Evolutionary conservation across 1,140 invertebrate genomes (phyloP).

Genomic region (Holotrichia oblita): DNA sequence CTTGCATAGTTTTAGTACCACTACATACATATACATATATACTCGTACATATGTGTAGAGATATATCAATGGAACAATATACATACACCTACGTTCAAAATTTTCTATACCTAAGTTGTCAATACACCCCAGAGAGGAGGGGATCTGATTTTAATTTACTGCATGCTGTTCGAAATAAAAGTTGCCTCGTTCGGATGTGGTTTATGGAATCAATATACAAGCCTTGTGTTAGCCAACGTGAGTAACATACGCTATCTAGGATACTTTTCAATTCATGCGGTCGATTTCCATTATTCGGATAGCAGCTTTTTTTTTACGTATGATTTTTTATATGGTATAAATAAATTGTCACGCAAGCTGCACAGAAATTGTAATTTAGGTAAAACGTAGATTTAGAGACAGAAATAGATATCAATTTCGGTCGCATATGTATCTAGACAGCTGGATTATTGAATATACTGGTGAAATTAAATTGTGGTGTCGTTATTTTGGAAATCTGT

Average conservation of each 20-base stretch:
- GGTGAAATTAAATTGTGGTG: too few species aligned
- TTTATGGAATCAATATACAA: slow-evolving; percentile 9
- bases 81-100: not conserved
- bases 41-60: too few species aligned
- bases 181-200: not conserved
- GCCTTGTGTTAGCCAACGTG: not conserved
- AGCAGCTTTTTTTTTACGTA: not conserved
- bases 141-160: slow-evolving; percentile 23
- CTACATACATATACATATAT: not conserved
- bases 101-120: not conserved
- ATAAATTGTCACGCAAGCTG: not conserved
- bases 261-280: slow-evolving; percentile 13
- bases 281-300: slow-evolving; percentile 25
- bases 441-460: not conserved
- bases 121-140: not conserved
- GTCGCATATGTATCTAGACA: not conserved
- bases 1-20: not conserved
- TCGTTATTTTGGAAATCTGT: too few species aligned
- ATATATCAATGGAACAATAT: not conserved
- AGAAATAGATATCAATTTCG: slow-evolving; percentile 9
- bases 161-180: not conserved
- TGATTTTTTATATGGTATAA: not conserved
- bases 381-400: not conserved
- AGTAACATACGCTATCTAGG: not conserved
- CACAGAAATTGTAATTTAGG: slow-evolving; percentile 4